phyloP scores from a whole-genome alignment of 37 sponge, comb jelly and placozoan genomes.

The Mnemiopsis leidyi region DNA sequence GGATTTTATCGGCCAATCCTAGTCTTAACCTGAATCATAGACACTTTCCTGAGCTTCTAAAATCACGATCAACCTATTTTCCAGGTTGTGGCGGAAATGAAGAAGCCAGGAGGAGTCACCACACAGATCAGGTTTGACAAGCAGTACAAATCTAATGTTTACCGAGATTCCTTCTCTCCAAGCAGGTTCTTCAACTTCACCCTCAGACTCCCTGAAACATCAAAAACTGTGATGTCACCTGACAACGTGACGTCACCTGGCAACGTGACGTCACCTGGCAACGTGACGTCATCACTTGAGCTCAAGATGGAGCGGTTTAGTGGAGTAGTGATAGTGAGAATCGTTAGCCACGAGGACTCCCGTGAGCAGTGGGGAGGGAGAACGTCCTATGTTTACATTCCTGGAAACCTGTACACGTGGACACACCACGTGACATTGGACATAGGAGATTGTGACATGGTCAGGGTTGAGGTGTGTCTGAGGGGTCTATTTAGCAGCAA shows the following conservation, averaged over 20 bases:
- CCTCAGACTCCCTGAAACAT: not conserved
- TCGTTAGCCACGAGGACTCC: not conserved
- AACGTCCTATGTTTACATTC: not conserved
- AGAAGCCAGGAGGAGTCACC: not conserved
- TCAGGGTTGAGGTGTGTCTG: constrained; percentile 48
- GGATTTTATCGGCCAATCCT: too few relatives aligned
- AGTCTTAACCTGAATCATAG: too few relatives aligned
- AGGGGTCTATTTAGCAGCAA: not conserved
- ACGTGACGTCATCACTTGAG: not conserved
- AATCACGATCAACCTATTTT: too few relatives aligned
- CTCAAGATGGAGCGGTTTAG: not conserved
- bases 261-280: not conserved
- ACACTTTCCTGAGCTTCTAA: too few relatives aligned
- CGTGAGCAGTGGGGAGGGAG: not conserved
- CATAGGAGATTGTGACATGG: not conserved
- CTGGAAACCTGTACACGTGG: not conserved
- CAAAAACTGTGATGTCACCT: not conserved
- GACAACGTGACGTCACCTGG: not conserved
- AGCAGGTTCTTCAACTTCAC: not conserved
- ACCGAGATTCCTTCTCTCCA: not conserved
- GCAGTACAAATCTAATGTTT: not conserved
- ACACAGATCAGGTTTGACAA: not conserved
- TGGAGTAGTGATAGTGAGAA: not conserved
- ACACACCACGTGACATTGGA: not conserved
- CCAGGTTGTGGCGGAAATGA: not conserved